Evolutionary conservation across 2,113 vertebrate genomes (phyloP), one percentile per base, ranked within the genome.

Genomic region (Thinocorus orbignyianus): DNA sequence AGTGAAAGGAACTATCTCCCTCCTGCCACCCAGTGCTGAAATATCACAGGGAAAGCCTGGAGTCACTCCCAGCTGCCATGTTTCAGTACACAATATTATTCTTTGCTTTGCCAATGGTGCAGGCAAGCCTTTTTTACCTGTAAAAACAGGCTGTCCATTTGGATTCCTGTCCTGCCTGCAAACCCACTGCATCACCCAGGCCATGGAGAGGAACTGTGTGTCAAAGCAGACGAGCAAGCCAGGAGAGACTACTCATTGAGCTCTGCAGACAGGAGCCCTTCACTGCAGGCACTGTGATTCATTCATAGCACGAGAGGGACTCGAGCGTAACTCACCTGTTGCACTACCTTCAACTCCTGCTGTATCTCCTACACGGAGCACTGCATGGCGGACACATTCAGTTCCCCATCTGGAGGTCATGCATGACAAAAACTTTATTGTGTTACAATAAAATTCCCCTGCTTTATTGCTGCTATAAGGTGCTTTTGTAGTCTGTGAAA

Each of bases 281-380:
- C 81, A 41, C 71, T 33, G 54, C n/a, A 2, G 76, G 46, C 49
- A 49, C 68, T 2, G 2, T 14, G 54, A 80, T 35, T 79, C 73
- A 80, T 8, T 12, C 6, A 0, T 1, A 42, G 78, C 48, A 10
- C 8, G 5, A 54, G 8, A n/a, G 30, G 12, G 42, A 70, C 74
- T 37, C 3, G 0, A 51, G 52, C 5, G 0, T 30, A n/a, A 3
- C 46, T 7, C 2, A 0, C 6, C 10, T 10, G 52, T 16, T 35
- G 30, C 60, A 5, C 18, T 14, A 4, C 70, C 68, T 37, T 8
- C 87, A 9, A 0, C 48, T 26, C 62, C 76, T 69, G 61, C 60
- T 54, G 2, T 0, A 9, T 19, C 41, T 37, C 66, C 57, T 28
- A 10, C 37, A 1, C 2, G 5, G n/a, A 35, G 7, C 33, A 8